Conservation (phyloP, 2,888 invertebrate genomes). For the Trissolcus japonicus region DNA sequence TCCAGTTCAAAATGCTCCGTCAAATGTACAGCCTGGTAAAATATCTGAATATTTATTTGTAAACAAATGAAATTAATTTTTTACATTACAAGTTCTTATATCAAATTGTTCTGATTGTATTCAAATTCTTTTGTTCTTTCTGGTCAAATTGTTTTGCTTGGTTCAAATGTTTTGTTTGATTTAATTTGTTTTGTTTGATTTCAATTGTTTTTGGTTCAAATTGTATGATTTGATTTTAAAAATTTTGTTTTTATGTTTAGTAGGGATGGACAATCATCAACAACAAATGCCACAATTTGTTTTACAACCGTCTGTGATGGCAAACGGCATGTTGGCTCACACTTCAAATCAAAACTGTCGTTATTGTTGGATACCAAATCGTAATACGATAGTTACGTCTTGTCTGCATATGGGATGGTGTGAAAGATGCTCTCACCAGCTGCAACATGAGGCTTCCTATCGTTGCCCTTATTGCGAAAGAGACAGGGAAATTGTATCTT, state of each 20-base stretch:
- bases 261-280: neutral
- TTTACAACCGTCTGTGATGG: neutral
- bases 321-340: neutral
- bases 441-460: neutral
- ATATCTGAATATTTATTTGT: neutral
- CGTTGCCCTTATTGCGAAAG: slow-evolving; percentile 1
- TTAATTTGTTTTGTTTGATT: neutral
- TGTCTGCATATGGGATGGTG: slow-evolving; percentile 2
- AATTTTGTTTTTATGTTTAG: neutral
- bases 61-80: neutral
- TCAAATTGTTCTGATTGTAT: neutral
- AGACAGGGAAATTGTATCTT: slow-evolving; percentile 2
- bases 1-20: neutral
- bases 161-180: neutral
- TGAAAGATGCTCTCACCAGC: neutral
- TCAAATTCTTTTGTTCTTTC: neutral
- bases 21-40: neutral
- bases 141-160: neutral
- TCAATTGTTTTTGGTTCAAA: neutral
- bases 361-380: neutral
- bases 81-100: neutral
- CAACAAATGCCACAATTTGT: neutral
- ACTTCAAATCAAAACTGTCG: neutral
- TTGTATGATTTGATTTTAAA: neutral
- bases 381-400: neutral